Percentiles rank a stretch among this genome's conserved stretches.
phyloP scores from a whole-genome alignment of 2,888 invertebrate genomes.

The Pandemis heparana region DNA sequence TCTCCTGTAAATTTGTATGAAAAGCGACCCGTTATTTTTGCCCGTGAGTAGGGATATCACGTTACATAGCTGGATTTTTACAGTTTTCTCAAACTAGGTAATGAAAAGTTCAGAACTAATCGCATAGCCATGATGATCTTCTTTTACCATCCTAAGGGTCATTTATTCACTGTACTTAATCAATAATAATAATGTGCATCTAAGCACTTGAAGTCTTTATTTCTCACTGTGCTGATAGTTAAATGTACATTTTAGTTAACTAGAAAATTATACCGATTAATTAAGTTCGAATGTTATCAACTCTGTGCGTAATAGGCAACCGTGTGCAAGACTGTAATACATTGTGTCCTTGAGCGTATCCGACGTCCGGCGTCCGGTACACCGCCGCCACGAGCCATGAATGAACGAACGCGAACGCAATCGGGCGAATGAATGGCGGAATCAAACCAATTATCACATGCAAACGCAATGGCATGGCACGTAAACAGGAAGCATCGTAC shows the following conservation, averaged over 20 bases:
- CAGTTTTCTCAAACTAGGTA: background rate
- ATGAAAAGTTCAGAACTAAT: background rate
- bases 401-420: constrained; percentile 60
- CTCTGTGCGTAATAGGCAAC: constrained; percentile 13
- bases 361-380: constrained; percentile 50
- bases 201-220: background rate
- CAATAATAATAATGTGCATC: constrained; percentile 1
- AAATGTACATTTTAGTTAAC: constrained; percentile 4
- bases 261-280: constrained; percentile 7
- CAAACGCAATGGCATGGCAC: constrained; percentile 49
- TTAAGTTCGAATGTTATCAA: constrained; percentile 3
- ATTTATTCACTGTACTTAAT: background rate
- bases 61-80: background rate
- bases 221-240: background rate
- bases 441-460: constrained; percentile 51
- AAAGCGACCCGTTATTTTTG: no score
- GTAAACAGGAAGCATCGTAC: constrained; percentile 60
- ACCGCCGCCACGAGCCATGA: constrained; percentile 45
- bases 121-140: background rate
- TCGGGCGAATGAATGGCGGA: constrained; percentile 43
- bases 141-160: background rate
- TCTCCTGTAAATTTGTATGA: no score
- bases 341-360: constrained; percentile 73
- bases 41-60: no score
- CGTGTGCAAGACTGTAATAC: constrained; percentile 44